These are phyloP conservation scores for Tokudaia tokunoshimensis DNA, from an alignment of 2,797 vertebrate genomes.

Conservation along the genomic window DNA sequence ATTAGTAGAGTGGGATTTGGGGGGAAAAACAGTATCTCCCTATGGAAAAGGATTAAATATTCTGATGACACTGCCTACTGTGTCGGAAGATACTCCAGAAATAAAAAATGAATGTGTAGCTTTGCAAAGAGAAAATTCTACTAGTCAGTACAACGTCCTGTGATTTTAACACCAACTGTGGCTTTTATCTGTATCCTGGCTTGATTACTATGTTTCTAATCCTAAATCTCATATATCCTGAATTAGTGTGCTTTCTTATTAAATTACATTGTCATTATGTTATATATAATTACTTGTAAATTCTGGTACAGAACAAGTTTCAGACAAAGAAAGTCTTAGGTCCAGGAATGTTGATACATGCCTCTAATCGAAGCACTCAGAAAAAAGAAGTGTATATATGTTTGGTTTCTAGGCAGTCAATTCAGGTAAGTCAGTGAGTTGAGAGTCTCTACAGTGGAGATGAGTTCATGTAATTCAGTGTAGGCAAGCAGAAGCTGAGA, in stretches of 20 bases:
- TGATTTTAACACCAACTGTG: neutral
- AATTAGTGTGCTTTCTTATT: constrained; percentile 35
- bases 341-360: neutral
- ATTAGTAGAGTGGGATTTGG: neutral
- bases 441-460: neutral
- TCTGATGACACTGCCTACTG: neutral
- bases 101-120: neutral
- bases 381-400: neutral
- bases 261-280: neutral
- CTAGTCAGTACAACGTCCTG: neutral
- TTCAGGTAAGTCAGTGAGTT: neutral
- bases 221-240: neutral
- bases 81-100: neutral
- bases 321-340: neutral
- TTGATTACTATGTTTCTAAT: neutral
- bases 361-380: neutral
- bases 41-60: neutral
- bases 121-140: constrained; percentile 1
- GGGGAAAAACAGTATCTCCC: neutral
- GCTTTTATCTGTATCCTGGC: neutral
- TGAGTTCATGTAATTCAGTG: neutral
- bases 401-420: neutral
- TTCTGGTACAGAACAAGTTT: neutral
- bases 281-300: constrained; percentile 33
- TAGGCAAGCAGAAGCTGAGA: neutral